These are phyloP conservation scores for Actenoides hombroni DNA, from an alignment of 2,113 vertebrate species.

Conservation along the genomic window DNA sequence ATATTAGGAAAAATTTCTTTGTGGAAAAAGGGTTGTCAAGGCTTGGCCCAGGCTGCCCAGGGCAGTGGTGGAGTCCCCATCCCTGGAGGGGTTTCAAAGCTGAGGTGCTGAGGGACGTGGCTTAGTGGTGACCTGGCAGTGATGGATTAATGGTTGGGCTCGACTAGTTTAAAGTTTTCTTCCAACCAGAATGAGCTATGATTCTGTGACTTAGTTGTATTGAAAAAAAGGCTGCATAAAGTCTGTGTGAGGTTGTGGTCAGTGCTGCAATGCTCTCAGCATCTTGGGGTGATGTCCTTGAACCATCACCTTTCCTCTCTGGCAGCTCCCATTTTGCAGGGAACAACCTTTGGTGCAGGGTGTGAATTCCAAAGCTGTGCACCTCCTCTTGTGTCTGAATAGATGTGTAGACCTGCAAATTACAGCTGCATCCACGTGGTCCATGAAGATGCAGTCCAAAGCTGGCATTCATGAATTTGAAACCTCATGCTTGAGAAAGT, in stretches of 20 bases:
- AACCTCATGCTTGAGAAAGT: not conserved
- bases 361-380: not conserved
- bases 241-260: not conserved
- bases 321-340: fast-evolving
- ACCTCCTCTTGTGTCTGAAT: not conserved
- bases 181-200: not conserved
- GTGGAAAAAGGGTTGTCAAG: too few relatives aligned
- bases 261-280: fast-evolving
- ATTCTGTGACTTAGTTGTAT: not conserved
- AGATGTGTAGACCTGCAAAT: fast-evolving
- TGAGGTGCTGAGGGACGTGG: not conserved
- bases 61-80: too few relatives aligned
- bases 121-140: not conserved
- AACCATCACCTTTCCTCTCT: not conserved
- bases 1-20: too few relatives aligned
- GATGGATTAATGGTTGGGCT: not conserved
- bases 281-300: not conserved
- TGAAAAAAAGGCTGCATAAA: not conserved
- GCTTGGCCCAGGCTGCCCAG: too few relatives aligned
- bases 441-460: not conserved
- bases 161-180: too few relatives aligned
- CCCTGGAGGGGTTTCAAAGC: not conserved
- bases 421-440: not conserved
- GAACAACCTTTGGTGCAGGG: not conserved
- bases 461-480: not conserved